Evolutionary conservation across 2,888 invertebrate species (phyloP).

Genomic region (Hypsopygia costalis): DNA sequence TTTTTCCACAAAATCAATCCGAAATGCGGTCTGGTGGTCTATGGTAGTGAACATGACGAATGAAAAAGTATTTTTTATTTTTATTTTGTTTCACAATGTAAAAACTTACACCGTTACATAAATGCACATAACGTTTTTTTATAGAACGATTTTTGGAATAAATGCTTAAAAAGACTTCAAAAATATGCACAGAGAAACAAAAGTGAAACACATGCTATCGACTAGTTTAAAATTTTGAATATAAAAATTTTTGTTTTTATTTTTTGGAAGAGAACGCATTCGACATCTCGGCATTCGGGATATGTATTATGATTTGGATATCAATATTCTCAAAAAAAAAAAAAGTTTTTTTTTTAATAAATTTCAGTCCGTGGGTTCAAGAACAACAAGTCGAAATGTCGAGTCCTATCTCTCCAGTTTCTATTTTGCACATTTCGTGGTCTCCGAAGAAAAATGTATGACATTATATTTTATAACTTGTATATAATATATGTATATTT

Average conservation of each 20-base stretch:
- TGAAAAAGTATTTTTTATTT: slow-evolving; percentile 32
- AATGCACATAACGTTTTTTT: slow-evolving; percentile 70
- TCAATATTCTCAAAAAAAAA: slow-evolving; percentile 26
- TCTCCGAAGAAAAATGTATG: slow-evolving; percentile 73
- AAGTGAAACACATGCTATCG: slow-evolving; percentile 67
- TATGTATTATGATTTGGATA: slow-evolving; percentile 65
- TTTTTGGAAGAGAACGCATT: slow-evolving; percentile 48
- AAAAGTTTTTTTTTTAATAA: slow-evolving; percentile 14
- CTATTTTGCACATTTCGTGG: slow-evolving; percentile 66
- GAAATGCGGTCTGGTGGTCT: slow-evolving; percentile 72
- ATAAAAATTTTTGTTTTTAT: slow-evolving; percentile 70
- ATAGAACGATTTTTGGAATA: slow-evolving; percentile 50
- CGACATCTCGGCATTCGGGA: slow-evolving; percentile 68
- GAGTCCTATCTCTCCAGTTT: slow-evolving; percentile 44
- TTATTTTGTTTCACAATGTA: slow-evolving; percentile 37
- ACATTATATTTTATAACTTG: slow-evolving; percentile 67
- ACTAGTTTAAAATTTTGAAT: slow-evolving; percentile 76
- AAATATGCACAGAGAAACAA: slow-evolving; percentile 65
- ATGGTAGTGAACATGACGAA: slow-evolving; percentile 48
- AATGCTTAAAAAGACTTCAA: slow-evolving; percentile 71
- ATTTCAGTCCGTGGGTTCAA: slow-evolving; percentile 15
- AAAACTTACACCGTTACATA: slow-evolving; percentile 54
- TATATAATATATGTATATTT: slow-evolving; percentile 80
- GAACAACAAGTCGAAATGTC: slow-evolving; percentile 58
- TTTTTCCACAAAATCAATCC: slow-evolving; percentile 35